Evolutionary conservation across 2,888 invertebrate genomes (phyloP), one percentile per base, ranked within the genome.

Genomic region (Lathronympha strigana): DNA sequence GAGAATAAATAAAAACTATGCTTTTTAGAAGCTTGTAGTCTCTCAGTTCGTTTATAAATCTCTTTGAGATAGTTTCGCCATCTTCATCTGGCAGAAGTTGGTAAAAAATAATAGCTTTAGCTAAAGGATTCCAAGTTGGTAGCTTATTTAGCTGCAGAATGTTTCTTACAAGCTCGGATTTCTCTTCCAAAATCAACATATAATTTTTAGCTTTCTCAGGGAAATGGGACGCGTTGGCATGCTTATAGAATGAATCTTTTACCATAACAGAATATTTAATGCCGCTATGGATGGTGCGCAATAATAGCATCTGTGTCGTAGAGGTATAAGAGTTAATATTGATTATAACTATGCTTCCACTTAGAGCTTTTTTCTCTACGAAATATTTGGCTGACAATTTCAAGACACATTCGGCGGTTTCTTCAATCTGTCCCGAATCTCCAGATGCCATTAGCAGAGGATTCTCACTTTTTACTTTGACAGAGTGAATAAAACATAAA

Each of bases 151-250:
- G 77, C 75, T 91, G 90, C 68, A 87, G 73, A 77, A 92, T 90
- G 77, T 92, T 89, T 72, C 88, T 82, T 69, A 75, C 81, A 45
- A 92, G 77, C 74, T 92, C 92, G 49, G 82, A 80, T 81, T 88
- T 88, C 68, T 89, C 86, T 79, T 92, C 91, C 69, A 92, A 82
- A 81, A 92, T 87, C 81, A 92, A 81, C 89, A 92, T 88, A 79
- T 92, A 92, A 84, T 92, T 92, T 82, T 92, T 92, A 64, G 92
- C 92, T 81, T 90, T 92, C 80, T 92, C 92, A 17, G 88, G 91
- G 70, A 92, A 92, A 81, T 92, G 92, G 38, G 92, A 91, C 61
- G 92, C 92, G 77, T 92, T 92, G 61, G 86, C 87, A 75, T 92
- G 92, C 67, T 80, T 82, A 67, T 86, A 88, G 73, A 84, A 87